Percentiles rank a stretch among this genome's conserved stretches.
These are phyloP conservation scores for Bolborhynchus lineola DNA, from an alignment of 2,113 vertebrate genomes.

Conservation along the genomic window DNA sequence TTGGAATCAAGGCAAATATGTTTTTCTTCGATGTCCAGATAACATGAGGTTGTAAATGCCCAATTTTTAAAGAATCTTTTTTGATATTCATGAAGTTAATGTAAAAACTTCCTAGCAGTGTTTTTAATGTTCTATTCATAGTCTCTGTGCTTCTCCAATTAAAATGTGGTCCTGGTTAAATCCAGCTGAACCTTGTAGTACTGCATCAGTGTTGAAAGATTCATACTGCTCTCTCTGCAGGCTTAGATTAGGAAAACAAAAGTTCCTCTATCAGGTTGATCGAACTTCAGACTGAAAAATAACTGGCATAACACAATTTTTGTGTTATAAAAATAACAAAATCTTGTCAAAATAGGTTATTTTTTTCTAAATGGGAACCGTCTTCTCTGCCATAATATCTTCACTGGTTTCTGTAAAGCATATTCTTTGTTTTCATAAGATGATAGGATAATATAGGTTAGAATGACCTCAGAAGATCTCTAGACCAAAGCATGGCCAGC, in stretches of 20 bases:
- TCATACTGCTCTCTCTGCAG: not conserved
- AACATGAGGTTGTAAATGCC: not conserved
- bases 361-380: not conserved
- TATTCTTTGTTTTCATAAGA: not conserved
- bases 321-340: not conserved
- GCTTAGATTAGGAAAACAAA: not conserved
- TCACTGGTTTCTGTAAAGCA: not conserved
- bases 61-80: not conserved
- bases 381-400: not conserved
- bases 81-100: not conserved
- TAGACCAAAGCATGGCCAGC: not conserved
- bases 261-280: not conserved
- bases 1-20: not conserved
- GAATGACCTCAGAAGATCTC: not conserved
- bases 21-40: not conserved
- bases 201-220: not conserved
- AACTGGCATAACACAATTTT: not conserved
- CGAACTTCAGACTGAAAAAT: not conserved
- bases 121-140: not conserved
- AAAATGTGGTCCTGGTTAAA: conserved; percentile 10
- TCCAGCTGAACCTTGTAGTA: not conserved
- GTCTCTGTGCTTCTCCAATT: not conserved
- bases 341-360: not conserved
- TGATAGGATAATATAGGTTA: not conserved
- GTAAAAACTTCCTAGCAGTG: not conserved